phyloP scores from a whole-genome alignment of 2,888 invertebrate genomes.

The Leptodirus hochenwartii region DNA sequence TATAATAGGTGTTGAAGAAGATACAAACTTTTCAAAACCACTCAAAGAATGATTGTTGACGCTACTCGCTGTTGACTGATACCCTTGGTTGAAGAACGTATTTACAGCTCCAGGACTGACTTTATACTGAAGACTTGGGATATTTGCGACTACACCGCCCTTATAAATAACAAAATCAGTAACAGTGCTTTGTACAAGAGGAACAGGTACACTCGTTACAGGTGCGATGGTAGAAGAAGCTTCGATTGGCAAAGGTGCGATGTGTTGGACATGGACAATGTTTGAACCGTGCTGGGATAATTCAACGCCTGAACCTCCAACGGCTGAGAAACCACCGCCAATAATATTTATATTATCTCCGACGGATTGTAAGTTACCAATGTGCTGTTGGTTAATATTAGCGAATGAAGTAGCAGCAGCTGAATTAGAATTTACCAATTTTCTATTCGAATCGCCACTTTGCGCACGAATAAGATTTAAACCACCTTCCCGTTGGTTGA shows the following conservation, averaged over 20 bases:
- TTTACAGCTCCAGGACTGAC: slow-evolving; percentile 10
- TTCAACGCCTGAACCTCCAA: slow-evolving; percentile 16
- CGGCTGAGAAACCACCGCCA: slow-evolving; percentile 21
- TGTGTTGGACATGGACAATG: slow-evolving; percentile 12
- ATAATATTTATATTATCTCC: slow-evolving; percentile 18
- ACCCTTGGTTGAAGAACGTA: too few relatives aligned
- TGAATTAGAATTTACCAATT: too few relatives aligned
- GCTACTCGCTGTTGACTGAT: too few relatives aligned
- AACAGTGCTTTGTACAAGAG: slow-evolving; percentile 15
- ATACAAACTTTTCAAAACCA: too few relatives aligned
- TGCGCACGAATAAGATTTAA: too few relatives aligned
- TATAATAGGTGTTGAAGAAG: too few relatives aligned
- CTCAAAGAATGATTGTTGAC: slow-evolving; percentile 9
- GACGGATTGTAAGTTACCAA: too few relatives aligned
- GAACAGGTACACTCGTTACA: slow-evolving; percentile 20
- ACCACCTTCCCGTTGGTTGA: too few relatives aligned
- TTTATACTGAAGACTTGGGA: slow-evolving; percentile 22
- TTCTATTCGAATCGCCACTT: too few relatives aligned
- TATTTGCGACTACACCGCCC: slow-evolving; percentile 22
- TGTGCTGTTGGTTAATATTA: slow-evolving; percentile 4
- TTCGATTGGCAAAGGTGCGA: slow-evolving; percentile 14
- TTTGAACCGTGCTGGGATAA: slow-evolving; percentile 16
- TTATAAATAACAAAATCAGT: slow-evolving; percentile 16
- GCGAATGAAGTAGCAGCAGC: too few relatives aligned
- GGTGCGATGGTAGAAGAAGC: slow-evolving; percentile 14